phyloP scores from a whole-genome alignment of 2,888 invertebrate species.

The Rhabditoides inermis region DNA sequence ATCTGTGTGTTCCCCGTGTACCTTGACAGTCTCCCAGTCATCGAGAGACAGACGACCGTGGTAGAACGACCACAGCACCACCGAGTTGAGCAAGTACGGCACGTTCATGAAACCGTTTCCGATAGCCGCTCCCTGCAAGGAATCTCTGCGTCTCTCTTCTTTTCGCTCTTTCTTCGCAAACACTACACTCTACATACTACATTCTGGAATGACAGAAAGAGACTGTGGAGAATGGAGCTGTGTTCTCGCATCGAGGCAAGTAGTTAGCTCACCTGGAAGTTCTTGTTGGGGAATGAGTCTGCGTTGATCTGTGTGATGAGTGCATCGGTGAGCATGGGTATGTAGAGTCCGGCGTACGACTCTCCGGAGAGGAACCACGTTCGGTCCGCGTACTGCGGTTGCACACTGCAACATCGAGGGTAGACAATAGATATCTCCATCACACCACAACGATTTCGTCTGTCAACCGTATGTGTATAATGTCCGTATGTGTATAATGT shows the following conservation, averaged over 20 bases:
- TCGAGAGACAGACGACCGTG: constrained; percentile 43
- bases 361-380: constrained; percentile 57
- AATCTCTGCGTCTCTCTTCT: too few species aligned
- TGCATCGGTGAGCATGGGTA: constrained; percentile 53
- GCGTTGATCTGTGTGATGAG: constrained; percentile 44
- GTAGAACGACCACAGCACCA: constrained; percentile 41
- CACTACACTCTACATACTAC: too few species aligned
- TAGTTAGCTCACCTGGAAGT: constrained; percentile 37
- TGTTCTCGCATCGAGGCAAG: too few species aligned
- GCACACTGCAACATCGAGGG: constrained; percentile 33
- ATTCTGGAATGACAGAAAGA: too few species aligned
- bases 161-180: too few species aligned
- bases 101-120: constrained; percentile 51
- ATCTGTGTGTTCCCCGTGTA: too few species aligned
- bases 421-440: too few species aligned
- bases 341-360: constrained; percentile 56
- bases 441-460: too few species aligned
- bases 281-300: constrained; percentile 28
- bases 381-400: constrained; percentile 53
- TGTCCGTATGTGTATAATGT: too few species aligned
- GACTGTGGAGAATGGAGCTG: too few species aligned
- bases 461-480: too few species aligned
- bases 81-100: constrained; percentile 32
- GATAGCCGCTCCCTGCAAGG: constrained; percentile 45
- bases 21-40: constrained; percentile 29